Percentiles rank a stretch among this genome's conserved stretches.
These are phyloP conservation scores for Cebus imitator DNA, from an alignment of 2,113 vertebrate species.

Conservation along the genomic window DNA sequence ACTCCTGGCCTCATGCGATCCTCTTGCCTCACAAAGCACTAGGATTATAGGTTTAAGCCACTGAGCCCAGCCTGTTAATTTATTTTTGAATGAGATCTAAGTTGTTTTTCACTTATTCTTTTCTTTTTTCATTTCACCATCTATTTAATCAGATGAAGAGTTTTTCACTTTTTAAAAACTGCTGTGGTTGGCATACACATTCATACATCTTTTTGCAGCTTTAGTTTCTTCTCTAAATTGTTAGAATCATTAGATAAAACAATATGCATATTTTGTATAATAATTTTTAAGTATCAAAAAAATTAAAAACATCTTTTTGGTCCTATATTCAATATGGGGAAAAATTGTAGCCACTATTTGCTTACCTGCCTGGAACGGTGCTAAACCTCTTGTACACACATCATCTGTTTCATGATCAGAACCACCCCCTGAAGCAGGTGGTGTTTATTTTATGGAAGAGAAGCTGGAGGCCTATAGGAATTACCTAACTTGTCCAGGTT, in stretches of 20 bases:
- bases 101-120: background rate
- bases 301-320: background rate
- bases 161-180: background rate
- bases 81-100: constrained; percentile 17
- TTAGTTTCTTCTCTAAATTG: background rate
- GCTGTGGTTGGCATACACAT: background rate
- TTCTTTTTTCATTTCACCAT: too few species aligned
- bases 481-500: background rate
- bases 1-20: background rate
- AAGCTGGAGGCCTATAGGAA: background rate
- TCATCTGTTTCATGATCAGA: background rate
- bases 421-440: background rate
- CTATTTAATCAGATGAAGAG: background rate
- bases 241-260: background rate
- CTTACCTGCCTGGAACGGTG: background rate
- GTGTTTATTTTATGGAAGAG: background rate
- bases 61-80: background rate
- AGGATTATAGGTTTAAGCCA: background rate
- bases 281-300: background rate
- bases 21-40: background rate
- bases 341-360: background rate
- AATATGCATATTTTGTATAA: background rate
- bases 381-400: background rate
- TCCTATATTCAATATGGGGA: background rate
- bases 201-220: background rate